Percentiles rank a stretch among this genome's conserved stretches.
phyloP scores from a whole-genome alignment of 1,140 invertebrate species.

The Drosophila mauritiana region DNA sequence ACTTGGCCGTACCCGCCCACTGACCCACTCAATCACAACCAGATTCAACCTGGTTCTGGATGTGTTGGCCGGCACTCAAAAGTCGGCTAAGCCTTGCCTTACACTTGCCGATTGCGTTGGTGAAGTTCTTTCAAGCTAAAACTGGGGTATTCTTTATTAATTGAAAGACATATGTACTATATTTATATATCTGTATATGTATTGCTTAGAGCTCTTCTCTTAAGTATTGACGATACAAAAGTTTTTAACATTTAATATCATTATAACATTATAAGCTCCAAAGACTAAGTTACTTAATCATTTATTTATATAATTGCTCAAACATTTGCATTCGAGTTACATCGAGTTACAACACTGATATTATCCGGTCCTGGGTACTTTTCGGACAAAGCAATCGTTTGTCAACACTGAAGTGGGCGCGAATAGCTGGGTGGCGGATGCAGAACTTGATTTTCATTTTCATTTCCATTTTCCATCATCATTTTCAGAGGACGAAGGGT shows the following conservation, averaged over 20 bases:
- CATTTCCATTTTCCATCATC: slow-evolving; percentile 28
- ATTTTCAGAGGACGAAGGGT: neutral
- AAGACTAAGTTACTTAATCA: too few relatives aligned
- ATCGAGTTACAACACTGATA: neutral
- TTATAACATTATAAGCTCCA: too few relatives aligned
- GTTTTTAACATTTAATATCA: too few relatives aligned
- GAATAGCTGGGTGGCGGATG: slow-evolving; percentile 1
- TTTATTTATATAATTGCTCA: neutral
- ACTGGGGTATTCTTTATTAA: neutral
- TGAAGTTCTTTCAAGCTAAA: neutral
- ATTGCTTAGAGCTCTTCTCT: too few relatives aligned
- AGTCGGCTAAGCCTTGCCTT: neutral
- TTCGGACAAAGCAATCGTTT: slow-evolving; percentile 22
- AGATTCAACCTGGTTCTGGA: neutral
- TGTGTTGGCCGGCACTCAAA: slow-evolving; percentile 14
- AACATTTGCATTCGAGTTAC: neutral
- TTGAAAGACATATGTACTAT: neutral
- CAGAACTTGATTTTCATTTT: slow-evolving; percentile 39
- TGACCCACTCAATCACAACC: slow-evolving; percentile 44
- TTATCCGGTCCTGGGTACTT: slow-evolving; percentile 1
- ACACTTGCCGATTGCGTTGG: neutral
- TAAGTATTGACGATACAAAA: too few relatives aligned
- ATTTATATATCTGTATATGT: too few relatives aligned
- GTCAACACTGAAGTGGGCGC: slow-evolving; percentile 28
- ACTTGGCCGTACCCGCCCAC: slow-evolving; percentile 34